A percentile compares a stretch with the other conserved stretches of the same genome.
Evolutionary conservation across 2,888 invertebrate species (phyloP).

Genomic region (Dorcus parallelipipedus): DNA sequence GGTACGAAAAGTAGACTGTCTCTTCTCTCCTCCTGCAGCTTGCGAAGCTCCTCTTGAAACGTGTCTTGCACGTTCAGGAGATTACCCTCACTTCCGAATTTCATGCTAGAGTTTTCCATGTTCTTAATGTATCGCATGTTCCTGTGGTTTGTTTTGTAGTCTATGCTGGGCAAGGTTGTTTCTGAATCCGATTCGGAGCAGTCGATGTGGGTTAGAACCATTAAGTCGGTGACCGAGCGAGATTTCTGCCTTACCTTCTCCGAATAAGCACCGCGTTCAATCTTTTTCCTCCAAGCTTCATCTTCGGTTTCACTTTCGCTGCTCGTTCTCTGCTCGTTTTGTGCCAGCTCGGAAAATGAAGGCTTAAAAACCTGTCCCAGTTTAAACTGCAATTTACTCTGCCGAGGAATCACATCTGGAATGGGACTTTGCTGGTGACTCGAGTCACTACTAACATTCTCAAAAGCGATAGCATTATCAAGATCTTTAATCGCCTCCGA

Average conservation of each 20-base stretch:
- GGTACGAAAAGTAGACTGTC: constrained; percentile 50
- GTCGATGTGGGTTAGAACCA: constrained; percentile 66
- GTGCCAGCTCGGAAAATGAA: constrained; percentile 12
- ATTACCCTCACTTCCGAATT: constrained; percentile 58
- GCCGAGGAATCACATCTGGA: constrained; percentile 39
- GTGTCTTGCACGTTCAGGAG: constrained; percentile 53
- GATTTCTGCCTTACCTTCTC: constrained; percentile 65
- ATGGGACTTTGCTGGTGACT: constrained; percentile 55
- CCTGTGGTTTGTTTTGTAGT: constrained; percentile 44
- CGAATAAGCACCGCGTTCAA: constrained; percentile 58
- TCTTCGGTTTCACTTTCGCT: constrained; percentile 63
- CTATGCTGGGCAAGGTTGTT: constrained; percentile 46
- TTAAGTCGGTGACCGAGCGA: constrained; percentile 63
- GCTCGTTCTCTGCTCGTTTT: constrained; percentile 40
- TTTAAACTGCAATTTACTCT: constrained; percentile 41
- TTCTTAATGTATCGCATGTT: constrained; percentile 43
- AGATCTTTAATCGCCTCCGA: constrained; percentile 63
- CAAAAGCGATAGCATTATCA: constrained; percentile 60
- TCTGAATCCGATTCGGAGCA: constrained; percentile 60
- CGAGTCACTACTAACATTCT: constrained; percentile 59
- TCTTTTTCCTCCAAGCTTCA: constrained; percentile 59
- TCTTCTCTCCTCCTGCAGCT: constrained; percentile 47
- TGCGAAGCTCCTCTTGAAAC: constrained; percentile 55
- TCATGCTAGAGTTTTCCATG: constrained; percentile 40
- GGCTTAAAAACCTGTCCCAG: constrained; percentile 32